These are phyloP conservation scores for Plectropomus leopardus DNA, from an alignment of 2,113 vertebrate genomes.

Conservation along the genomic window DNA sequence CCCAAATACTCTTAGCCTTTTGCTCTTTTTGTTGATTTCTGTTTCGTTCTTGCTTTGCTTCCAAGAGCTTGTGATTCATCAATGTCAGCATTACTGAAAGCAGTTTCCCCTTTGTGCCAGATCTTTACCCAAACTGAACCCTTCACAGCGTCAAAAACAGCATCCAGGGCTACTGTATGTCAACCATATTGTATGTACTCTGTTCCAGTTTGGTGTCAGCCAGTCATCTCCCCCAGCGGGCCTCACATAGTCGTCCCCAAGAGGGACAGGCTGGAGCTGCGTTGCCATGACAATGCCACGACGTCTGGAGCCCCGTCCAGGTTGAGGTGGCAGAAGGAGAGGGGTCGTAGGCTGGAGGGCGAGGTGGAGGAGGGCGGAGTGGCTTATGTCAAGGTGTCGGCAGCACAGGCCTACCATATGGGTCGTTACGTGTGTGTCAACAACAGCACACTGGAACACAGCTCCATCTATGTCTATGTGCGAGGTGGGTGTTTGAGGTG, in stretches of 20 bases:
- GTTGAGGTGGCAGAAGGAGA: conserved; percentile 81
- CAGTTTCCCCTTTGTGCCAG: not conserved
- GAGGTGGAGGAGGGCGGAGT: conserved; percentile 67
- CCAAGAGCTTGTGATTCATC: not conserved
- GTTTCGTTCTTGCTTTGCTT: not conserved
- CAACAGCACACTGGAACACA: conserved; percentile 73
- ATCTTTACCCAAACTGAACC: conserved; percentile 9
- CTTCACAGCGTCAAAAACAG: conserved; percentile 5
- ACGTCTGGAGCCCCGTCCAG: conserved; percentile 2
- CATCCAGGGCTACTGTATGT: not conserved
- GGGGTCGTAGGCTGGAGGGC: conserved; percentile 77
- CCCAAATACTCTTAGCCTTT: not conserved
- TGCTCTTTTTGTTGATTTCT: conserved; percentile 1
- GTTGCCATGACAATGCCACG: conserved; percentile 76
- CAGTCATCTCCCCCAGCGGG: conserved; percentile 78
- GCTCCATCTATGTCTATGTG: conserved; percentile 84
- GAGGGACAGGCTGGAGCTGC: conserved; percentile 77
- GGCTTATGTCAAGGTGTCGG: conserved; percentile 59
- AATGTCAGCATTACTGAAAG: not conserved
- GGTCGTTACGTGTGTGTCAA: conserved; percentile 83
- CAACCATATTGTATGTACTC: conserved; percentile 31
- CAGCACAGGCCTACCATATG: conserved; percentile 78
- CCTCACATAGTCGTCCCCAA: conserved; percentile 81
- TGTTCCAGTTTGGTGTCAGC: conserved; percentile 77
- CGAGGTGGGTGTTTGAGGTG: conserved; percentile 73